Evolutionary conservation across 2,888 invertebrate species (phyloP), one percentile per base, ranked within the genome.

Genomic region (Drosophila quinaria): DNA sequence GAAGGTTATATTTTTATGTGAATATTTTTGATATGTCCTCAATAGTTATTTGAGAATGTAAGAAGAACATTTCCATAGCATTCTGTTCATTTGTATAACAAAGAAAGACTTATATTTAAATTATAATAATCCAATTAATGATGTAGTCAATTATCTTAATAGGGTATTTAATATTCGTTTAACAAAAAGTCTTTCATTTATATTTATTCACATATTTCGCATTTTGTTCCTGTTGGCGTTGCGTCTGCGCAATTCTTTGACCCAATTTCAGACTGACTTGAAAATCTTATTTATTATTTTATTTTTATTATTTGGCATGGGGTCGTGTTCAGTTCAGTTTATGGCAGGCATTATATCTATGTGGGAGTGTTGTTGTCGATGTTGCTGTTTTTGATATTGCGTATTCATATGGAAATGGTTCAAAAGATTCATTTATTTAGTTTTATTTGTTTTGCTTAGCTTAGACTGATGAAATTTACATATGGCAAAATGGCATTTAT

Each of bases 231-330:
- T 46, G 68, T 55, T 63, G 54, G 50, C 68, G 70, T 60, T 66
- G 72, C 75, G 72, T 80, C 80, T 80, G 73, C 80, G 80, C 81
- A 81, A 83, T 86, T 81, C 81, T 84, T 52, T 85, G 87, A 87
- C 86, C 86, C 52, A 78, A 72, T 76, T 87, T 82, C 54, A 17
- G 58, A 72, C 52, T 22, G 52, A 69, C 74, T 80, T 74, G 63
- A 49, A 78, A 67, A 81, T 61, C 15, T 47, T 41, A 49, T 70
- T 69, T 74, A 68, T 68, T 73, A 62, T 60, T 55, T 29, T 49
- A 15, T 46, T 63, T 67, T 33, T 54, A 65, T 44, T 54, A 59
- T 51, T 55, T 50, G 33, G 44, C 52, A 47, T 54, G 25, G 17
- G 55, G 50, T 69, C 66, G 35, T 42, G n/a, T 41, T 41, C 70